Percentiles rank a stretch among this genome's conserved stretches.
phyloP scores from a whole-genome alignment of 2,888 invertebrate species.

The Candidula unifasciata region DNA sequence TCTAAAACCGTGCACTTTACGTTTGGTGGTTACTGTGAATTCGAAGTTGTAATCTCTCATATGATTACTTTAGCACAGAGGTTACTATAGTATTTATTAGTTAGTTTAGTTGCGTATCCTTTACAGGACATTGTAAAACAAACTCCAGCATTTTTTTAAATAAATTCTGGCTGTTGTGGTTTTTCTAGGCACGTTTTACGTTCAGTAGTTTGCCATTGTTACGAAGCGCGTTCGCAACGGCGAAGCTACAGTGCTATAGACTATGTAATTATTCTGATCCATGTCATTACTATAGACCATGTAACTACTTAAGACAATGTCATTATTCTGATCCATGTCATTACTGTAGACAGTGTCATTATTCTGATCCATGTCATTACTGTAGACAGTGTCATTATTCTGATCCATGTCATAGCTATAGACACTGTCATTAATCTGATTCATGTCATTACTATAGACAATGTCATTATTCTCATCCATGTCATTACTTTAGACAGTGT shows the following conservation, averaged over 20 bases:
- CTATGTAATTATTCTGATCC: background rate
- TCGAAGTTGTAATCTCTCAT: too few species aligned
- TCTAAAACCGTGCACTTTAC: too few species aligned
- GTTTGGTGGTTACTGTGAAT: too few species aligned
- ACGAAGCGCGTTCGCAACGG: too few species aligned
- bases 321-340: background rate
- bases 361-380: background rate
- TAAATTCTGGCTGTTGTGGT: too few species aligned
- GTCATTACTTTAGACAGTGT: background rate
- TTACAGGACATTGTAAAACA: too few species aligned
- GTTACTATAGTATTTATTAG: too few species aligned
- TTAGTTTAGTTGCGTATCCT: too few species aligned
- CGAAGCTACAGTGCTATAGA: background rate
- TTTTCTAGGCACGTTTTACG: too few species aligned
- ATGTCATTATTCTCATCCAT: background rate
- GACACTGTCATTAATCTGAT: background rate
- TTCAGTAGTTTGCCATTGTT: too few species aligned
- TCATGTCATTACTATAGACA: background rate
- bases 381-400: background rate
- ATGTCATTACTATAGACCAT: background rate
- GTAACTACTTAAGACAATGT: background rate
- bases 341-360: background rate
- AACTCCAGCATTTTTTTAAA: too few species aligned
- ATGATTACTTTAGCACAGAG: too few species aligned
- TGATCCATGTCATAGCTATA: background rate